phyloP scores from a whole-genome alignment of 2,797 vertebrate genomes.

The Phrynocephalus guinanensis region DNA sequence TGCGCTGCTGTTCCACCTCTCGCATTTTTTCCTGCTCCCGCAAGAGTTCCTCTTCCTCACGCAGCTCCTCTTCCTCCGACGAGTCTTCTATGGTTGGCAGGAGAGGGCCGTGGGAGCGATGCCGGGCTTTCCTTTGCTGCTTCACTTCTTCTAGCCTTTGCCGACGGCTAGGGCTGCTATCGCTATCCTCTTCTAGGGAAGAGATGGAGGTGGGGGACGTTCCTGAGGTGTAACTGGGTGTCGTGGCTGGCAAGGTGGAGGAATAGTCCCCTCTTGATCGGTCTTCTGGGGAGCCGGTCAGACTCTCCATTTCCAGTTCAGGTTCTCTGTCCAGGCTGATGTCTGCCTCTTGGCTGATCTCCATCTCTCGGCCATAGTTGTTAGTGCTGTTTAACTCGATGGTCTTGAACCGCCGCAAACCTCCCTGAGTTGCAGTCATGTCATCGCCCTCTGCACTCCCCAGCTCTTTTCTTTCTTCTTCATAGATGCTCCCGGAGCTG shows the following conservation, averaged over 20 bases:
- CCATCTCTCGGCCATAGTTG: slow-evolving; percentile 90
- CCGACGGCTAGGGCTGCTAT: slow-evolving; percentile 97
- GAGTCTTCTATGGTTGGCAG: slow-evolving; percentile 99
- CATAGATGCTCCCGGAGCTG: slow-evolving; percentile 87
- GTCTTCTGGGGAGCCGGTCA: slow-evolving; percentile 97
- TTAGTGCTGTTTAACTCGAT: slow-evolving; percentile 97
- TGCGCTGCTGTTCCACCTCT: slow-evolving; percentile 97
- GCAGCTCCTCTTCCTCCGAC: slow-evolving; percentile 96
- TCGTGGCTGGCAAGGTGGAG: slow-evolving; percentile 95
- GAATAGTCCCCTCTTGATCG: slow-evolving; percentile 96
- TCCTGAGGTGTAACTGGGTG: slow-evolving; percentile 96
- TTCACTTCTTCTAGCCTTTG: slow-evolving; percentile 97
- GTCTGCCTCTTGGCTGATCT: slow-evolving; percentile 89
- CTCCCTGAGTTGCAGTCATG: slow-evolving; percentile 89
- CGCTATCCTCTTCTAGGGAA: slow-evolving; percentile 98
- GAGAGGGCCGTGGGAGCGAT: slow-evolving; percentile 95
- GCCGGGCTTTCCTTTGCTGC: slow-evolving; percentile 97
- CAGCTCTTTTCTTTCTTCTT: slow-evolving; percentile 87
- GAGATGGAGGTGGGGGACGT: slow-evolving; percentile 98
- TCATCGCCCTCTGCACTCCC: slow-evolving; percentile 84
- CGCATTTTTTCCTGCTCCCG: slow-evolving; percentile 98
- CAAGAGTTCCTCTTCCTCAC: slow-evolving; percentile 97
- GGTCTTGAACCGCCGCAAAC: slow-evolving; percentile 97
- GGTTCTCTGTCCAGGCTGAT: slow-evolving; percentile 92
- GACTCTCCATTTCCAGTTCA: slow-evolving; percentile 98